These are phyloP conservation scores for Melanaphis sacchari DNA, from an alignment of 1,140 invertebrate species.

Conservation along the genomic window DNA sequence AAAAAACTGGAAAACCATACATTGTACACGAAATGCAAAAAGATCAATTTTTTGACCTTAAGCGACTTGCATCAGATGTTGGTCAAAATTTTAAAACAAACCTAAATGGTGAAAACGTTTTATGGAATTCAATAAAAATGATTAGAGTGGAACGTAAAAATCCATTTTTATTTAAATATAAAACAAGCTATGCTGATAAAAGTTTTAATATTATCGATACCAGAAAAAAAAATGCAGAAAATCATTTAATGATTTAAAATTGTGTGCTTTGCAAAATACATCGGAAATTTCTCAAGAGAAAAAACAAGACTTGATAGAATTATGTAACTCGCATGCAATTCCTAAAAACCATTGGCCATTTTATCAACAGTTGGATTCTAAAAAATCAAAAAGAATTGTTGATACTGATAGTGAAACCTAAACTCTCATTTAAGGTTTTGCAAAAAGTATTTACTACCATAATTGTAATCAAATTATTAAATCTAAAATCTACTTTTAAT, in stretches of 20 bases:
- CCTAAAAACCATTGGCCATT: too few relatives aligned
- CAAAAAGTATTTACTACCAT: background rate
- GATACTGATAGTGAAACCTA: too few relatives aligned
- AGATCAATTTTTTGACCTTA: background rate
- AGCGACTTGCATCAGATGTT: background rate
- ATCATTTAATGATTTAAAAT: too few relatives aligned
- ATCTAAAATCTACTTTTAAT: background rate
- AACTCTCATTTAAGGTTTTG: background rate
- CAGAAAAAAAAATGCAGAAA: background rate
- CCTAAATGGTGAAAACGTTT: background rate
- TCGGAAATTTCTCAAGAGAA: too few relatives aligned
- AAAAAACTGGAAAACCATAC: background rate
- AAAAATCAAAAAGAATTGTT: too few relatives aligned
- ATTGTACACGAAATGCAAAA: background rate
- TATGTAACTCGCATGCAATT: too few relatives aligned
- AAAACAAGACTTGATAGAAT: too few relatives aligned
- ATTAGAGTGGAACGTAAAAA: background rate
- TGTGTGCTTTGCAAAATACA: too few relatives aligned
- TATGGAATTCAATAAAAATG: background rate
- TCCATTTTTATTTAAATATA: background rate
- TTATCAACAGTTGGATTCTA: too few relatives aligned
- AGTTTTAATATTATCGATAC: background rate
- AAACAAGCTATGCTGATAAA: background rate
- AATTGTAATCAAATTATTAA: background rate
- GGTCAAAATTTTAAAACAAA: slow-evolving; percentile 21